These are phyloP conservation scores for Antitype chi DNA, from an alignment of 2,888 invertebrate species.

Conservation along the genomic window DNA sequence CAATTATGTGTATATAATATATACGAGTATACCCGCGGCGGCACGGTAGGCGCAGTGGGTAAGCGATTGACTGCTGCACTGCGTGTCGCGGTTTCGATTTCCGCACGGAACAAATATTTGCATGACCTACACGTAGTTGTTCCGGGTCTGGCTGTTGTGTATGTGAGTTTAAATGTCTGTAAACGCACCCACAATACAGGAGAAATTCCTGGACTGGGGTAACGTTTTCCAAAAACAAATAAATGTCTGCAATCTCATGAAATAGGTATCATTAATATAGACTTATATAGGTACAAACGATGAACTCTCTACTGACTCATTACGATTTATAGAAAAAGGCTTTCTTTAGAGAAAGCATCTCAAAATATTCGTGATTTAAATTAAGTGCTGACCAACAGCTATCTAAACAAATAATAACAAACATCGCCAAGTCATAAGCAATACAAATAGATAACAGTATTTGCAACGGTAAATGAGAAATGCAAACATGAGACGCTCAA, in stretches of 20 bases:
- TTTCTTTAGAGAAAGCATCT: not conserved
- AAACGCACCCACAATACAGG: too few species aligned
- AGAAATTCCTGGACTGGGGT: too few species aligned
- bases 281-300: not conserved
- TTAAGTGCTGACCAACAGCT: not conserved
- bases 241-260: not conserved
- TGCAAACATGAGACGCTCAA: constrained; percentile 16
- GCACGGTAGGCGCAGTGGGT: too few species aligned
- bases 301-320: not conserved
- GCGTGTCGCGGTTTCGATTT: too few species aligned
- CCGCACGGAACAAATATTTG: too few species aligned
- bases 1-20: too few species aligned
- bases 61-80: too few species aligned
- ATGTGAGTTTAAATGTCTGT: too few species aligned
- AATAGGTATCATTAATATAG: not conserved
- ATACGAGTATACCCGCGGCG: too few species aligned
- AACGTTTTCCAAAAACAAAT: too few species aligned
- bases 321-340: not conserved
- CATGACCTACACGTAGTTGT: too few species aligned
- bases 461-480: constrained; percentile 22
- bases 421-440: not conserved
- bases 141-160: too few species aligned
- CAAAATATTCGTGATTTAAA: not conserved
- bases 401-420: not conserved
- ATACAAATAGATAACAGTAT: not conserved